phyloP scores from a whole-genome alignment of 1,140 invertebrate genomes.

The Uloborus diversus region DNA sequence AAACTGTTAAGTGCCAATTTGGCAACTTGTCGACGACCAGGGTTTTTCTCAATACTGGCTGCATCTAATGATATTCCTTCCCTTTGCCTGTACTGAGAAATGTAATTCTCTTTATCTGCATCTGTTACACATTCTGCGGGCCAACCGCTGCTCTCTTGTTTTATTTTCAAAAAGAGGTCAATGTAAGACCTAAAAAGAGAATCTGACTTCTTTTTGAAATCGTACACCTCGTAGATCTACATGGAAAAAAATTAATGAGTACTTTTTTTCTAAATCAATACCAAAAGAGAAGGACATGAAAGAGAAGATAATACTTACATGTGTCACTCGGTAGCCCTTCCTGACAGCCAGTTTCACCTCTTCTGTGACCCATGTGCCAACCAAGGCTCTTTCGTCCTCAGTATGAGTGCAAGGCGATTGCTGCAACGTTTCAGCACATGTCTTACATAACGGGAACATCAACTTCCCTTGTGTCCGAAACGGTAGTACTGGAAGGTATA shows the following conservation, averaged over 20 bases:
- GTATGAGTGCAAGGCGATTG: too few species aligned
- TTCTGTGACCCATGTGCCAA: too few species aligned
- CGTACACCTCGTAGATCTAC: constrained; percentile 59
- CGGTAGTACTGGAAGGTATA: constrained; percentile 1
- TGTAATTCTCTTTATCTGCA: neutral
- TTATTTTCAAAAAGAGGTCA: constrained; percentile 58
- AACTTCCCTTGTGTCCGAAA: neutral
- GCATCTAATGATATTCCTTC: constrained; percentile 12
- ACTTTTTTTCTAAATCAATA: too few species aligned
- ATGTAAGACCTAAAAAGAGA: constrained; percentile 58
- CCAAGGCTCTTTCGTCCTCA: too few species aligned
- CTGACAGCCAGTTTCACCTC: too few species aligned
- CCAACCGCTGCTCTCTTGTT: constrained; percentile 34
- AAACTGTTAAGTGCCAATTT: constrained; percentile 6
- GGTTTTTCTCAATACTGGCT: neutral
- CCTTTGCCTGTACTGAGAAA: neutral
- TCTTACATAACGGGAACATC: neutral
- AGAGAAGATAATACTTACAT: too few species aligned
- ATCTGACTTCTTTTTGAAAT: constrained; percentile 34
- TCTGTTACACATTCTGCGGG: constrained; percentile 5
- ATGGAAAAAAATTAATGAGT: neutral
- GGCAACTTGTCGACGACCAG: constrained; percentile 17
- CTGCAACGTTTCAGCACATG: too few species aligned
- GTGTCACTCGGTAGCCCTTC: too few species aligned
- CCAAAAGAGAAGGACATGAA: too few species aligned